Conservation (phyloP, 2,113 vertebrate genomes). For the Chrysemys picta region DNA sequence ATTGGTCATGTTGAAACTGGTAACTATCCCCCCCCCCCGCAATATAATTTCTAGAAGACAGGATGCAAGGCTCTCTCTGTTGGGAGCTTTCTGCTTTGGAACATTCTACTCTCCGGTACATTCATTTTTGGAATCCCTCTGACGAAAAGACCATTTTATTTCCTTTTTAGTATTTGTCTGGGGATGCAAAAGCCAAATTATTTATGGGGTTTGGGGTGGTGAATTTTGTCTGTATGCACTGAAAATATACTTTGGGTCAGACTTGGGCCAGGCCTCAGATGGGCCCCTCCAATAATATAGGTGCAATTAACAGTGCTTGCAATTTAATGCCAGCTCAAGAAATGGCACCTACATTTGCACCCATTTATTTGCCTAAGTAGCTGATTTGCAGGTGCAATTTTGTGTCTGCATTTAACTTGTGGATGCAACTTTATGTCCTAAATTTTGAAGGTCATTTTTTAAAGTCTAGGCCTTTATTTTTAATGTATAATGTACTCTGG, state of each 20-base stretch:
- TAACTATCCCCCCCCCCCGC: neutral
- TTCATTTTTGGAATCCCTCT: neutral
- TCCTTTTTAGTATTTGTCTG: neutral
- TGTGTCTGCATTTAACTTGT: neutral
- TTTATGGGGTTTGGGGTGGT: neutral
- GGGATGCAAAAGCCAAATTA: accelerated
- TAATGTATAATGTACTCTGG: neutral
- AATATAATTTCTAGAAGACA: neutral
- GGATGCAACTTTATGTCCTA: neutral
- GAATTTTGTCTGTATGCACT: neutral
- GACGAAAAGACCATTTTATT: neutral
- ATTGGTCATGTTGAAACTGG: neutral
- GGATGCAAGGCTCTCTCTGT: neutral
- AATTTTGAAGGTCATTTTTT: neutral
- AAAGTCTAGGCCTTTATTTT: neutral
- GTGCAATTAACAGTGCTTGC: neutral
- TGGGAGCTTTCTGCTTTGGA: neutral
- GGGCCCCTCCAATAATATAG: neutral
- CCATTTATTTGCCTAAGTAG: neutral
- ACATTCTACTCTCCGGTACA: neutral
- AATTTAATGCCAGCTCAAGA: neutral
- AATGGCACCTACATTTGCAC: neutral
- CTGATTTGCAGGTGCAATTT: neutral
- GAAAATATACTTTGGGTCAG: neutral
- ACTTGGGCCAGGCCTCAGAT: neutral